These are phyloP conservation scores for Leucoptera coffeella DNA, from an alignment of 2,888 invertebrate species.

Conservation along the genomic window DNA sequence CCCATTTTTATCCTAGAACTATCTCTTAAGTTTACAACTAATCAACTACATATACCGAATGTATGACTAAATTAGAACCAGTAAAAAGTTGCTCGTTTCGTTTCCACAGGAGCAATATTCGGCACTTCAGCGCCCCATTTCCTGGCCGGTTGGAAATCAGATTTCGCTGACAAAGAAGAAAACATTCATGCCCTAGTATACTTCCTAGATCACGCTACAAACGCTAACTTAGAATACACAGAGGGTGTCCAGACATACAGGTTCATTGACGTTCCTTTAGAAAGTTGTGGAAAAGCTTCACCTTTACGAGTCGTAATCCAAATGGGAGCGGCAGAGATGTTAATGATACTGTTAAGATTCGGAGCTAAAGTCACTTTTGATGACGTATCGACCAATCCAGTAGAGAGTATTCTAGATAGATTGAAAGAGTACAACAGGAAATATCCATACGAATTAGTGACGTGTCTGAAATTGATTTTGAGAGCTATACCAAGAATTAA, in stretches of 20 bases:
- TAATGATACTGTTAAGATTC: conserved; percentile 66
- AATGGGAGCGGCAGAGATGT: conserved; percentile 67
- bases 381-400: conserved; percentile 53
- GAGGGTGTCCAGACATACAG: conserved; percentile 28
- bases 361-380: conserved; percentile 60
- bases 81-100: too few relatives aligned
- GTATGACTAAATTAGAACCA: too few relatives aligned
- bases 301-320: conserved; percentile 70
- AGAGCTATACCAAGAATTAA: conserved; percentile 57
- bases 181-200: conserved; percentile 71
- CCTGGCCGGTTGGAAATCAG: conserved; percentile 82
- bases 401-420: conserved; percentile 59
- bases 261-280: conserved; percentile 76
- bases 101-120: conserved; percentile 77
- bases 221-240: conserved; percentile 54
- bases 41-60: too few relatives aligned
- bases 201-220: conserved; percentile 71
- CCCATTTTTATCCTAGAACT: too few relatives aligned
- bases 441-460: conserved; percentile 64
- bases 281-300: conserved; percentile 69
- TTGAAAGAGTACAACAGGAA: conserved; percentile 55
- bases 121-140: conserved; percentile 76
- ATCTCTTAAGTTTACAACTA: too few relatives aligned
- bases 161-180: conserved; percentile 72
- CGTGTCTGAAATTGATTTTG: conserved; percentile 62